Base-by-base conservation (phyloP, 2,113 vertebrate species). In the Takifugu bimaculatus region DNA sequence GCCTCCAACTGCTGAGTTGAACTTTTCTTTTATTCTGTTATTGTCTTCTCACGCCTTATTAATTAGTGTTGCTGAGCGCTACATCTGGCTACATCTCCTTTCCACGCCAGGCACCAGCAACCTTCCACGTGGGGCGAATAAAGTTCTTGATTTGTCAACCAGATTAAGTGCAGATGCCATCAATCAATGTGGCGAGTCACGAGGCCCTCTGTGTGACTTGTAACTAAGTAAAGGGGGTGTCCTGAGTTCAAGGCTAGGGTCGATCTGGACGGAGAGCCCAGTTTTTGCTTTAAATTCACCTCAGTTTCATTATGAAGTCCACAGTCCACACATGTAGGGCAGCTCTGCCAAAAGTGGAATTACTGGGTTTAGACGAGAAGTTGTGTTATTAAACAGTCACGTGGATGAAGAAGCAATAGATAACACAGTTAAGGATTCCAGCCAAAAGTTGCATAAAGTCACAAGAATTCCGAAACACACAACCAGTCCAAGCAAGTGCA, bases 331-430 rank as follows among this genome's bases (percentile, higher is more conserved):
- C 56, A 42, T 51, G 53, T 51, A 73, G 43, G 20, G 60, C 15
- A 15, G 49, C 49, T 57, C 26, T 68, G 80, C 80, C 79, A 72
- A 69, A 50, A 42, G 35, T 6, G 56, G 55, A 66, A 63, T 69
- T 51, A 57, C 20, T 62, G 70, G 79, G 70, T 74, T 79, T 53
- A 63, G 26, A 50, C 20, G 14, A 82, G 49, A 74, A 77, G 15
- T 64, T 54, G 51, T 58, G 26, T 75, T 72, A 62, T 74, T 57
- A 68, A 66, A 71, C 4, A 0, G 55, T 60, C 50, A 48, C 54
- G 45, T 35, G 50, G 6, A 13, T 43, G 70, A 53, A 69, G 29
- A 35, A 63, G 20, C 13, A n/a, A n/a, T 20, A 27, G 54, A 80
- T 60, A 50, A 51, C 54, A 52, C 49, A 52, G 57, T 49, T 15